phyloP scores from a whole-genome alignment of 2,888 invertebrate species.

The Pheosia tremula region DNA sequence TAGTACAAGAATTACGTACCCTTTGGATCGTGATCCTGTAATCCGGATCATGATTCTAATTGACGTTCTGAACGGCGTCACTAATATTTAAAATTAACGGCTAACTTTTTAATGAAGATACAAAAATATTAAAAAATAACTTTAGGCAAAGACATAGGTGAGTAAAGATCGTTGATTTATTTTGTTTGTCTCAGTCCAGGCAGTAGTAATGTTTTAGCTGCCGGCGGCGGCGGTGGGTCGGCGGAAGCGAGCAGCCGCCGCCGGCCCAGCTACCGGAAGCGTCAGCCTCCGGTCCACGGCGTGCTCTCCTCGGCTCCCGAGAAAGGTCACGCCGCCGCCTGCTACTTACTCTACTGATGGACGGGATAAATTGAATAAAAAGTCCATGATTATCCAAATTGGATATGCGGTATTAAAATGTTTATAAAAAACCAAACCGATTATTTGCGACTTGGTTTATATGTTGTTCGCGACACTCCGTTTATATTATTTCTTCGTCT shows the following conservation, averaged over 20 bases:
- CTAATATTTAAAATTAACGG: too few species aligned
- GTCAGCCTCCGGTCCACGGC: constrained; percentile 33
- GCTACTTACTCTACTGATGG: constrained; percentile 30
- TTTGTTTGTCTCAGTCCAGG: constrained; percentile 19
- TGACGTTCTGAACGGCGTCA: too few species aligned
- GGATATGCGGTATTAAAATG: too few species aligned
- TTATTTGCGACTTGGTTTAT: too few species aligned
- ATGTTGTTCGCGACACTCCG: too few species aligned
- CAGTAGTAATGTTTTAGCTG: constrained; percentile 36
- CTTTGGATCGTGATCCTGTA: too few species aligned
- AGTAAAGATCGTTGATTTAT: constrained; percentile 29
- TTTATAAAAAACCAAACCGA: too few species aligned
- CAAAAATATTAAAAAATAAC: constrained; percentile 2
- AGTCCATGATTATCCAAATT: too few species aligned
- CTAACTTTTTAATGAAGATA: too few species aligned
- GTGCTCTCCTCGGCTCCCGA: constrained; percentile 20
- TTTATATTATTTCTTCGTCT: too few species aligned
- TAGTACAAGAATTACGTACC: too few species aligned
- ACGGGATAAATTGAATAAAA: background rate
- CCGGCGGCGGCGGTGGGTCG: constrained; percentile 17
- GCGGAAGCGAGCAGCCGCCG: constrained; percentile 43
- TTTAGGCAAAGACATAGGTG: constrained; percentile 22
- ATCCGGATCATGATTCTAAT: too few species aligned
- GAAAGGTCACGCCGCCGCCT: constrained; percentile 38
- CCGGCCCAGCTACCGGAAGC: constrained; percentile 44